These are phyloP conservation scores for Semaprochilodus insignis DNA, from an alignment of 2,797 vertebrate genomes.

Conservation along the genomic window DNA sequence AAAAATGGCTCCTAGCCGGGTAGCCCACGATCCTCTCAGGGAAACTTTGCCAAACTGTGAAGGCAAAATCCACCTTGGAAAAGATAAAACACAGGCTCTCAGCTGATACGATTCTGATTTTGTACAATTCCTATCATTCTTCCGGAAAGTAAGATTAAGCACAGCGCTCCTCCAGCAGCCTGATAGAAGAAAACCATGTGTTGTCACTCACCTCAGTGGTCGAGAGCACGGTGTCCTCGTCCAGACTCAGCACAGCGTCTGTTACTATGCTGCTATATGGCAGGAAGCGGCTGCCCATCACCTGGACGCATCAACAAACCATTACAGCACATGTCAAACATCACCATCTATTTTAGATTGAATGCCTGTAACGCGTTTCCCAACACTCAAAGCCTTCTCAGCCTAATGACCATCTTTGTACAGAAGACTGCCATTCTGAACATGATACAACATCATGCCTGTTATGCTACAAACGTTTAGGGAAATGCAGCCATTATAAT, in stretches of 20 bases:
- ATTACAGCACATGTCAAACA: neutral
- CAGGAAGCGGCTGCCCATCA: constrained; percentile 97
- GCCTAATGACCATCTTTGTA: neutral
- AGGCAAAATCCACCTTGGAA: constrained; percentile 96
- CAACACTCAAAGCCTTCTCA: neutral
- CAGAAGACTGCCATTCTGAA: neutral
- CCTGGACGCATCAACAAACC: constrained; percentile 73
- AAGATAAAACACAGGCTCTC: constrained; percentile 19
- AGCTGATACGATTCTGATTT: neutral
- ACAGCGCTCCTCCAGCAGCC: neutral
- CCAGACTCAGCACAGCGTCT: constrained; percentile 95
- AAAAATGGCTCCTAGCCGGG: constrained; percentile 98
- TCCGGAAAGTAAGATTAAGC: constrained; percentile 19
- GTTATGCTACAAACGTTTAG: neutral
- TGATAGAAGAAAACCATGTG: neutral
- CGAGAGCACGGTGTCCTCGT: constrained; percentile 98
- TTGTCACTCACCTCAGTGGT: constrained; percentile 90
- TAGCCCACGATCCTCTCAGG: constrained; percentile 98
- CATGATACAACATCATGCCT: neutral
- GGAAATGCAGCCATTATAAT: neutral
- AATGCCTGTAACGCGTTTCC: neutral
- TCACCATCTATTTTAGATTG: neutral
- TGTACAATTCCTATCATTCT: neutral
- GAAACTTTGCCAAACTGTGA: constrained; percentile 98
- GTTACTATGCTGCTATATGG: constrained; percentile 94